These are phyloP conservation scores for Steinernema scapterisci DNA, from an alignment of 2,888 invertebrate species.

Conservation along the genomic window DNA sequence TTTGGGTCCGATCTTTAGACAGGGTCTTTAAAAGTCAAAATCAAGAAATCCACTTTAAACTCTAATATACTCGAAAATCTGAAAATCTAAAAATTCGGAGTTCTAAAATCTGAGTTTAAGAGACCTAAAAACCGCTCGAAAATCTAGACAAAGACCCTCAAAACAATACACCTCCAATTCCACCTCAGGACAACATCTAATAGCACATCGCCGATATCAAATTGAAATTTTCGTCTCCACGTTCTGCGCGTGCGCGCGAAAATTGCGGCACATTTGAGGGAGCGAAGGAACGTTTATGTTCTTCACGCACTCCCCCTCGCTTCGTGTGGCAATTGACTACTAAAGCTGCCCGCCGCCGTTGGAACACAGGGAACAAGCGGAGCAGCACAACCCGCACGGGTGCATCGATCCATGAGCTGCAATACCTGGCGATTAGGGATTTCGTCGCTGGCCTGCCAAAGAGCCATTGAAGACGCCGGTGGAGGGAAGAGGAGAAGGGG, in stretches of 20 bases:
- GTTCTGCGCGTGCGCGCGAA: conserved; percentile 3
- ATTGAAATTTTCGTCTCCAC: conserved; percentile 19
- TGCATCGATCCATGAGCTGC: conserved; percentile 8
- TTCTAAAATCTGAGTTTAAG: not conserved
- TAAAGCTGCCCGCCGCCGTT: no score
- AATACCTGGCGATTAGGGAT: conserved; percentile 24
- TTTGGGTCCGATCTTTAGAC: no score
- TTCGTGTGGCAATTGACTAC: conserved; percentile 27
- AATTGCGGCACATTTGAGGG: not conserved
- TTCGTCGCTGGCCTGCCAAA: not conserved
- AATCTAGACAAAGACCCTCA: not conserved
- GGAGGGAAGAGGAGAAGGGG: no score
- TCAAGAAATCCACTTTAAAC: no score
- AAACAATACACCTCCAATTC: not conserved
- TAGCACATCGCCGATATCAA: not conserved
- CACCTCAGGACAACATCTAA: not conserved
- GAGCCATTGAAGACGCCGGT: not conserved
- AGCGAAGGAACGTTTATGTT: conserved; percentile 27
- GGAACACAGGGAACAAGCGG: not conserved
- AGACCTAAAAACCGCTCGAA: no score
- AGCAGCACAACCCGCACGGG: conserved; percentile 6
- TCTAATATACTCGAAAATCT: no score
- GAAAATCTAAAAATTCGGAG: no score
- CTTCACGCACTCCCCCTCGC: no score
- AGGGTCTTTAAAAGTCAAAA: no score